These are phyloP conservation scores for Wiebesia pumilae DNA, from an alignment of 1,140 invertebrate genomes.

Conservation along the genomic window DNA sequence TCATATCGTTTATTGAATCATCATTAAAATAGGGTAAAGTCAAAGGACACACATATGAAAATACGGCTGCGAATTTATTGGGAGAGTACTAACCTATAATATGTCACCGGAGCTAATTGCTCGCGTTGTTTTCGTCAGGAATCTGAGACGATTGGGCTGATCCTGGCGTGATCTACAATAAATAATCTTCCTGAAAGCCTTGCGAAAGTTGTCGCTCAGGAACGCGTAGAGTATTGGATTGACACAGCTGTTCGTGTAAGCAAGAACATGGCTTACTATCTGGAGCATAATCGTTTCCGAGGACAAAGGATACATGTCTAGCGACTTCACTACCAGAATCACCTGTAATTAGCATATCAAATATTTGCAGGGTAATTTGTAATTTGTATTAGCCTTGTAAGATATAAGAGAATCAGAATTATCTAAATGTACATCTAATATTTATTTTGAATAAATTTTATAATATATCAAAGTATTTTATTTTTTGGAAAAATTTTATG, in stretches of 20 bases:
- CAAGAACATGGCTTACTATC: slow-evolving; percentile 91
- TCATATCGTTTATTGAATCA: not conserved
- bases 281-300: slow-evolving; percentile 83
- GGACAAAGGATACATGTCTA: slow-evolving; percentile 81
- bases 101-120: slow-evolving; percentile 69
- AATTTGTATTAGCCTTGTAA: not conserved
- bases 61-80: not conserved
- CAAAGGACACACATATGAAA: not conserved
- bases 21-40: not conserved
- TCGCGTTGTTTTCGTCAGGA: slow-evolving; percentile 68
- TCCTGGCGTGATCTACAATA: slow-evolving; percentile 69
- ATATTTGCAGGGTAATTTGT: not conserved
- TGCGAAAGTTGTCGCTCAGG: slow-evolving; percentile 90
- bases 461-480: too few species aligned
- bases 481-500: too few species aligned
- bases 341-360: slow-evolving; percentile 76
- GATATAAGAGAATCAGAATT: too few species aligned
- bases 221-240: slow-evolving; percentile 98
- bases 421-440: too few species aligned
- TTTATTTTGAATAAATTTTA: too few species aligned
- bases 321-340: slow-evolving; percentile 86
- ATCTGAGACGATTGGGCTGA: slow-evolving; percentile 62
- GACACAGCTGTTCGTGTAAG: slow-evolving; percentile 95
- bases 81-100: slow-evolving; percentile 65
- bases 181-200: slow-evolving; percentile 86